These are phyloP conservation scores for Habropoda laboriosa DNA, from an alignment of 1,140 invertebrate genomes.

Conservation along the genomic window DNA sequence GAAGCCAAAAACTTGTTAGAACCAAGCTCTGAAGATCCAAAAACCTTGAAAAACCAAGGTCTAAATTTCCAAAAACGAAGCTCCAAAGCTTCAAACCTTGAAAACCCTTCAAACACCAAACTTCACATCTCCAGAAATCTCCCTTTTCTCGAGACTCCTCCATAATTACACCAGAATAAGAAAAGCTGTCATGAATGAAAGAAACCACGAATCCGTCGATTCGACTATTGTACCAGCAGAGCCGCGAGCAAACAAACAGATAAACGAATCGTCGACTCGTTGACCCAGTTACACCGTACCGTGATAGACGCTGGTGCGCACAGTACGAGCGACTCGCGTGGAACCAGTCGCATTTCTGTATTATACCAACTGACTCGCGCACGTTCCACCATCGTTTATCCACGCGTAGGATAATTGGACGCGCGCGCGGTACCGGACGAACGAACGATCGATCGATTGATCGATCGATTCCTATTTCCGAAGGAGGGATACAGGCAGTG, in stretches of 20 bases:
- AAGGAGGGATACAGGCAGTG: too few relatives aligned
- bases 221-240: conserved; percentile 7
- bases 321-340: background rate
- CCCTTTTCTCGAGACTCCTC: too few relatives aligned
- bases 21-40: too few relatives aligned
- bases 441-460: too few relatives aligned
- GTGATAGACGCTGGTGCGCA: conserved; percentile 49
- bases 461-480: too few relatives aligned
- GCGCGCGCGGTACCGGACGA: too few relatives aligned
- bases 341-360: background rate
- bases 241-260: conserved; percentile 59
- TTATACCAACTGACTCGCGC: background rate
- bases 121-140: too few relatives aligned
- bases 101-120: too few relatives aligned
- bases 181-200: background rate
- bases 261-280: conserved; percentile 63
- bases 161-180: background rate
- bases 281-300: conserved; percentile 58
- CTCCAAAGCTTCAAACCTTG: too few relatives aligned
- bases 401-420: background rate
- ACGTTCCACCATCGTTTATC: background rate
- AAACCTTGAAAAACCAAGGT: too few relatives aligned
- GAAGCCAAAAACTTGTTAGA: too few relatives aligned
- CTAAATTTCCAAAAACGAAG: too few relatives aligned
- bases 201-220: background rate